Evolutionary conservation across 2,113 vertebrate genomes (phyloP).

Genomic region (Chaetodon trifascialis): DNA sequence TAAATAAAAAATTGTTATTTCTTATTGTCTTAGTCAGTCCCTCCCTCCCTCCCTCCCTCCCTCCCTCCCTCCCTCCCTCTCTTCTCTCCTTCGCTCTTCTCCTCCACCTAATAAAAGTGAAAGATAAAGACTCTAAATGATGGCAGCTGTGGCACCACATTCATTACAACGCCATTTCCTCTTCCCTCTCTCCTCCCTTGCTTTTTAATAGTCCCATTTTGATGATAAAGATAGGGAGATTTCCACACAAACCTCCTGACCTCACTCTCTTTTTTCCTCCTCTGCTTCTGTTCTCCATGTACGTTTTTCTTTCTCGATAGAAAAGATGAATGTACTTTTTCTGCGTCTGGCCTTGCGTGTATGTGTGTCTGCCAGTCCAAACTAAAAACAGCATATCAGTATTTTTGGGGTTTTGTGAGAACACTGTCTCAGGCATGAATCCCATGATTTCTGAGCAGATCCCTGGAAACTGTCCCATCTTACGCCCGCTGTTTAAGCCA

Average conservation of each 20-base stretch:
- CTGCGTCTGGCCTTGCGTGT: background rate
- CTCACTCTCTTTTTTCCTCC: conserved; percentile 10
- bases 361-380: conserved; percentile 1
- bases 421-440: conserved; percentile 22
- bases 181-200: conserved; percentile 37
- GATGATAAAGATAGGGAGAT: conserved; percentile 60
- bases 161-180: conserved; percentile 60
- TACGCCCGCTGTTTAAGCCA: background rate
- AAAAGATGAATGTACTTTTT: background rate
- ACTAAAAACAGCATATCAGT: conserved; percentile 10
- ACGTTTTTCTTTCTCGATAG: background rate
- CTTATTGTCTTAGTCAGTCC: background rate
- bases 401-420: conserved; percentile 29
- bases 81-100: conserved; percentile 11
- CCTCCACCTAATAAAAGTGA: conserved; percentile 68
- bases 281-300: background rate
- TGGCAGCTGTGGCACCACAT: conserved; percentile 67
- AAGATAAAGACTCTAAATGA: conserved; percentile 73
- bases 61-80: background rate
- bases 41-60: background rate
- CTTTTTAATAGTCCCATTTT: conserved; percentile 63
- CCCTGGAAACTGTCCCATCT: conserved; percentile 17
- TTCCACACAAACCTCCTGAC: conserved; percentile 50
- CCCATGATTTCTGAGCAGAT: conserved; percentile 31
- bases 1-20: background rate